Conservation (phyloP, 2,797 vertebrate species). For the Pantherophis alleghaniensis region DNA sequence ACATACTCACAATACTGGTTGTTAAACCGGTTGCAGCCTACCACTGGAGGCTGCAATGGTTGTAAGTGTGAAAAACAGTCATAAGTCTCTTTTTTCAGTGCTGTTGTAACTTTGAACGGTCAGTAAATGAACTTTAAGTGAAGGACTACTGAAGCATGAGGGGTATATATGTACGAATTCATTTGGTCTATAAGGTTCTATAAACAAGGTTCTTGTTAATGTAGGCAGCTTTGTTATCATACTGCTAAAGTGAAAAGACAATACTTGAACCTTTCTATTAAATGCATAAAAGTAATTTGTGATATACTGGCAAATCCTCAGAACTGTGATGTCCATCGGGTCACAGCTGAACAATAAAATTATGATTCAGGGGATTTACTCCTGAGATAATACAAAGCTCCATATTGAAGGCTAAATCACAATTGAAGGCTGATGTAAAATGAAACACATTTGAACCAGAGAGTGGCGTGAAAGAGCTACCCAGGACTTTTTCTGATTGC, state of each 20-base stretch:
- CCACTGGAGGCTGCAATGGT: neutral
- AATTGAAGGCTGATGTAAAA: neutral
- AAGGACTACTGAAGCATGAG: neutral
- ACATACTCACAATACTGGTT: no score
- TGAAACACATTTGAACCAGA: conserved; percentile 22
- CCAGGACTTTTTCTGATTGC: neutral
- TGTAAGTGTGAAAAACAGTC: neutral
- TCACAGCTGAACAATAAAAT: neutral
- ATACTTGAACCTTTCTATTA: neutral
- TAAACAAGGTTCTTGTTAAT: neutral
- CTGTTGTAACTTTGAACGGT: neutral
- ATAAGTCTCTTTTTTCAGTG: neutral
- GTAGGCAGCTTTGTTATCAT: neutral
- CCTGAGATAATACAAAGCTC: neutral
- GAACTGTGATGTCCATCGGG: neutral
- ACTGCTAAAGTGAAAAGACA: neutral
- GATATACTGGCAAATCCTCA: neutral
- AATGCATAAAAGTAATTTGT: neutral
- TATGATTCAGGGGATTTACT: neutral
- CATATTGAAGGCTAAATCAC: neutral
- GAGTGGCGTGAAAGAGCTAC: conserved; percentile 56
- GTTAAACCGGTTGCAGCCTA: no score
- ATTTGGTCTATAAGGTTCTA: neutral
- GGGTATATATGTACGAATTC: neutral
- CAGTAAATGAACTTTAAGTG: neutral